Evolutionary conservation across 2,888 invertebrate genomes (phyloP), one percentile per base, ranked within the genome.

Genomic region (Archips xylosteana): DNA sequence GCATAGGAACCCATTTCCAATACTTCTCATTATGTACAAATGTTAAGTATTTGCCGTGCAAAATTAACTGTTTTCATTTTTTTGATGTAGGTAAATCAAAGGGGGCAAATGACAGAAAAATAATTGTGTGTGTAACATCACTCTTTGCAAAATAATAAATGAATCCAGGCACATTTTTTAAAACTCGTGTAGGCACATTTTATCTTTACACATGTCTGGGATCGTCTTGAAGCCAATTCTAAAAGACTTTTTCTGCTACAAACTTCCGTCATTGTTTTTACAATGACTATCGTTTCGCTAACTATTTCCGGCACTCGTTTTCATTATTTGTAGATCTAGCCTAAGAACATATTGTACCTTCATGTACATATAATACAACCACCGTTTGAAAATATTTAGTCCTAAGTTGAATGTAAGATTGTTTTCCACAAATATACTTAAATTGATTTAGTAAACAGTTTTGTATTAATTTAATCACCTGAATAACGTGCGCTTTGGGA

Each of bases 371-470:
- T 39, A 63, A 34, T 57, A 36, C 60, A 54, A 73, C 74, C 74
- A 74, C 69, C 74, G 74, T 69, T 69, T 59, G 65, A 70, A 51
- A 45, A 49, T 68, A 63, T 39, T 54, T 51, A 70, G 60, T 36
- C 49, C 2, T 69, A 69, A 74, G 69, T 39, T 39, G 9, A n/a
- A 32, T 64, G 13, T 65, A 61, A 65, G 10, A 42, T 63, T 67
- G 42, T 60, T 61, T 74, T 74, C 15, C 49, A 74, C 70, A 54
- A 74, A 57, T 70, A 74, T 23, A 70, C 47, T 23, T 34, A 60
- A 49, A 69, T 74, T 70, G 68, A n/a, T 66, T 59, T 65, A 66
- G 6, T 61, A 65, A 49, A 74, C 23, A 23, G 51, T 70, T 74
- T 64, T 1, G 62, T 47, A 4, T 64, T 69, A 61, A 36, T 64